These are phyloP conservation scores for Phymanthus crucifer DNA, from an alignment of 92 coral and sea anemone species.

Conservation along the genomic window DNA sequence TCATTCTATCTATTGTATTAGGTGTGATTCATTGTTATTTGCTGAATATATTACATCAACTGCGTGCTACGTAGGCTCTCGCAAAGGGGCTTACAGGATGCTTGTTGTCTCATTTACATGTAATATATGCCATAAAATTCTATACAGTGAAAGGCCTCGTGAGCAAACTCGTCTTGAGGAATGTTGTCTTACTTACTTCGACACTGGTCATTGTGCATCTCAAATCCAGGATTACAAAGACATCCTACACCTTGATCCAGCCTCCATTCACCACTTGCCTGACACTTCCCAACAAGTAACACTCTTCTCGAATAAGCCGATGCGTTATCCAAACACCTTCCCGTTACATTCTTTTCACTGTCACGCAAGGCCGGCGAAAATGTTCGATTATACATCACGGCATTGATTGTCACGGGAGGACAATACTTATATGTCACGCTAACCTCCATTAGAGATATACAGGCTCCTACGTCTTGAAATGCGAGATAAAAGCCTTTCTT, in stretches of 20 bases:
- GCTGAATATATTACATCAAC: too few species aligned
- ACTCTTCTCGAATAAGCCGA: background rate
- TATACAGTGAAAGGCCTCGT: background rate
- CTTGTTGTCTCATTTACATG: too few species aligned
- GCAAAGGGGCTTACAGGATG: too few species aligned
- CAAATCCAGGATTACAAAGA: constrained; percentile 42
- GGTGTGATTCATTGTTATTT: too few species aligned
- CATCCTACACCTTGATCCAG: constrained; percentile 16
- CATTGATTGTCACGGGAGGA: constrained; percentile 29
- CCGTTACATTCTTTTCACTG: constrained; percentile 37
- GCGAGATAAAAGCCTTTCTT: constrained; percentile 55
- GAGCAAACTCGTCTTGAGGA: background rate
- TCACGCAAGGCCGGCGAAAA: constrained; percentile 44
- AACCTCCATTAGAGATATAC: constrained; percentile 53
- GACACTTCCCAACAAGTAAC: constrained; percentile 18
- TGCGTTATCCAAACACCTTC: constrained; percentile 50
- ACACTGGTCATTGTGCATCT: constrained; percentile 20
- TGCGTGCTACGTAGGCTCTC: too few species aligned
- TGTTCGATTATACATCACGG: constrained; percentile 49
- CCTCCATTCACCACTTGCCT: constrained; percentile 48
- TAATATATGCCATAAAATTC: too few species aligned
- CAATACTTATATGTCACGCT: constrained; percentile 50
- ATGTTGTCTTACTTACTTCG: background rate
- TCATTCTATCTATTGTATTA: too few species aligned
- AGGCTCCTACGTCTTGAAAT: constrained; percentile 67